Percentiles rank a stretch among this genome's conserved stretches.
Evolutionary conservation across 2,888 invertebrate species (phyloP).

Genomic region (Tetramorium bicarinatum): DNA sequence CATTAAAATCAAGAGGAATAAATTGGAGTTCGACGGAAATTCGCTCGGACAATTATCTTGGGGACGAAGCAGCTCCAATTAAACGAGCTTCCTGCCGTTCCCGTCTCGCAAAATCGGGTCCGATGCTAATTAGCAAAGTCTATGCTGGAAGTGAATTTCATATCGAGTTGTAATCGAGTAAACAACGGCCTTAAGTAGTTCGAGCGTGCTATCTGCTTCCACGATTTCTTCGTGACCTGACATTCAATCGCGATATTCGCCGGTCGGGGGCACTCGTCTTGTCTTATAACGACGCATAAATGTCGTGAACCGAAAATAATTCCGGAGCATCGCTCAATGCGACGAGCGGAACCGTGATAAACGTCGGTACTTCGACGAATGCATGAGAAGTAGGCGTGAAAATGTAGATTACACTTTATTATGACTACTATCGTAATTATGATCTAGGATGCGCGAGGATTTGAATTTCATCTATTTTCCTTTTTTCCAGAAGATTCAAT

Average conservation of each 20-base stretch:
- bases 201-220: constrained; percentile 37
- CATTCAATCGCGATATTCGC: constrained; percentile 56
- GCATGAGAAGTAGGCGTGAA: neutral
- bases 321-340: constrained; percentile 27
- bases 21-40: constrained; percentile 63
- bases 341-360: constrained; percentile 30
- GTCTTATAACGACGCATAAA: constrained; percentile 50
- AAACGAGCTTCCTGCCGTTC: constrained; percentile 58
- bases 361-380: neutral
- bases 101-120: constrained; percentile 61
- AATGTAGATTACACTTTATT: constrained; percentile 6
- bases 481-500: neutral
- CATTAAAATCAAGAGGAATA: constrained; percentile 56
- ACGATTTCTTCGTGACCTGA: constrained; percentile 57
- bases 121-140: constrained; percentile 71
- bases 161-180: constrained; percentile 54
- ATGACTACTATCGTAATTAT: neutral
- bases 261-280: constrained; percentile 4
- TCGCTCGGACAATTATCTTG: constrained; percentile 63
- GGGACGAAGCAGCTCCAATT: constrained; percentile 66
- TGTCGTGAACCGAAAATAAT: constrained; percentile 49
- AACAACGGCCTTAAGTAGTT: constrained; percentile 57
- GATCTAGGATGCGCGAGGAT: neutral
- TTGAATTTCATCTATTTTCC: neutral
- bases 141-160: constrained; percentile 66